Evolutionary conservation across 1,140 invertebrate genomes (phyloP), one percentile per base, ranked within the genome.

Genomic region (Drosophila trapezifrons): DNA sequence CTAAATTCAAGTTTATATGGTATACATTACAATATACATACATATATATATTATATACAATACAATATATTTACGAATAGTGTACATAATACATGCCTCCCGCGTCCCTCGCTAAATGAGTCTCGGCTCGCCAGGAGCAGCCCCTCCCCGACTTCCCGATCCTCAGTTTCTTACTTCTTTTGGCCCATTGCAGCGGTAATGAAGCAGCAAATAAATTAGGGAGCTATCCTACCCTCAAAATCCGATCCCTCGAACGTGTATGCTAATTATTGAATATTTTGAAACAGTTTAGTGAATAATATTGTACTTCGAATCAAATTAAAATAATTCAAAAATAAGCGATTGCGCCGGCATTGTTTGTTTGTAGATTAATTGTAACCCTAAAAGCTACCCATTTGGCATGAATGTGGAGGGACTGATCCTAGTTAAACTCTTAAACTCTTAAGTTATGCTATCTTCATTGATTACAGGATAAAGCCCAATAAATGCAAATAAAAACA

Each of bases 1-100:
- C 83, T 89, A 87, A 86, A 87, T 87, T 83, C 76, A 83, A 79
- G 84, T 86, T 86, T 86, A 86, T 86, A 85, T 86, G 78, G 81
- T 85, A 85, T 85, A 86, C 82, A 85, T 86, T 76, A 81, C 65
- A 72, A 78, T 73, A 83, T 83, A 84, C 56, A 84, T 65, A 62
- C 58, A 86, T 71, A 79, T 65, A 79, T 65, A 80, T 78, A 81
- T 79, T 66, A 82, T 75, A 81, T 57, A 79, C 77, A 71, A 80
- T 79, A 86, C 76, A 82, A 40, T 69, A 84, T 78, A 84, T 85
- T 80, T 80, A 85, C 69, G 74, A 85, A 85, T 85, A 85, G 81
- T 85, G 81, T 85, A 85, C 67, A 85, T 85, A 85, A 85, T 64
- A 54, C 52, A 71, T 67, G 67, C 69, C 69, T 72, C 69, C 69